phyloP scores from a whole-genome alignment of 2,113 vertebrate species.

The Corythoichthys intestinalis region DNA sequence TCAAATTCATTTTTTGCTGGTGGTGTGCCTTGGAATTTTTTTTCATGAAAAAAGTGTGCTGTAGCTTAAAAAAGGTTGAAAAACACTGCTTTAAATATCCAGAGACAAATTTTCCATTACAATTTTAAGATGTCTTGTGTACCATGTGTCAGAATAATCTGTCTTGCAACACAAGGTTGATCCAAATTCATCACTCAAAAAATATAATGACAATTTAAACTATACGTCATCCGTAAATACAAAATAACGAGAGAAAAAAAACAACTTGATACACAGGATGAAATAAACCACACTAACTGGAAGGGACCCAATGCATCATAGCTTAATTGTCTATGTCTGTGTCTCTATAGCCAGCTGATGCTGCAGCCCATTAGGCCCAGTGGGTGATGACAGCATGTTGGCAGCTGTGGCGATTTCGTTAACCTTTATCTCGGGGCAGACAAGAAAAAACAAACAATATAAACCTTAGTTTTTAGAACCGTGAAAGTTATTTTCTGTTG shows the following conservation, averaged over 20 bases:
- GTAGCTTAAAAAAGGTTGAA: too few relatives aligned
- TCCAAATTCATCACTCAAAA: neutral
- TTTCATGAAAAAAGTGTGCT: too few relatives aligned
- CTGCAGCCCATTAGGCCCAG: slow-evolving; percentile 60
- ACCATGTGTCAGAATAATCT: neutral
- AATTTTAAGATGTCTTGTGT: neutral
- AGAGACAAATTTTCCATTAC: neutral
- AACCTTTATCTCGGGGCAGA: slow-evolving; percentile 63
- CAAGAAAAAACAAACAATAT: slow-evolving; percentile 4
- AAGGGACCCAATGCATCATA: neutral
- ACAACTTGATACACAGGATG: neutral
- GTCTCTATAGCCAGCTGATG: slow-evolving; percentile 29
- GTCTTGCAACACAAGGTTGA: neutral
- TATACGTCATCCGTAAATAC: neutral
- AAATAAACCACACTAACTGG: slow-evolving; percentile 5
- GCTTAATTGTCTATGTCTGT: slow-evolving; percentile 8
- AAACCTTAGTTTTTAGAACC: slow-evolving; percentile 5
- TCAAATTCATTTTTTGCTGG: too few relatives aligned
- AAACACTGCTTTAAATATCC: neutral
- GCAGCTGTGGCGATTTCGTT: slow-evolving; percentile 62
- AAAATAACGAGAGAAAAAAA: slow-evolving; percentile 2
- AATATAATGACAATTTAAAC: neutral
- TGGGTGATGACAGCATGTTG: slow-evolving; percentile 54
- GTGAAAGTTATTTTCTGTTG: slow-evolving; percentile 24
- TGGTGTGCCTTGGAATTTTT: too few relatives aligned